Evolutionary conservation across 2,888 invertebrate species (phyloP), one percentile per base, ranked within the genome.

Genomic region (Drosophila histrio): DNA sequence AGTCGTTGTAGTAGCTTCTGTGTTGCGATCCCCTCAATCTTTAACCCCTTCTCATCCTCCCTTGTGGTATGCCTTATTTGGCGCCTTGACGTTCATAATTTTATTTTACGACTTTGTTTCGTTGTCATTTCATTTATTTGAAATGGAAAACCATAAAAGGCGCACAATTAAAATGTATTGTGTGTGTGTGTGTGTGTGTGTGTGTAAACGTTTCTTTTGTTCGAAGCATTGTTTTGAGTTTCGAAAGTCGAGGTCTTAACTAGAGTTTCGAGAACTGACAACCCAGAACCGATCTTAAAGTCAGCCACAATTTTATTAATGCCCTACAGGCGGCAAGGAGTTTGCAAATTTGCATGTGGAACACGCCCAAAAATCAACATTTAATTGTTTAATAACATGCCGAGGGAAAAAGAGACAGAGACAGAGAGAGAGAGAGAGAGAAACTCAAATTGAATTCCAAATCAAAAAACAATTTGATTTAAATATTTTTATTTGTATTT

Each of bases 21-120:
- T 76, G 50, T 28, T 28, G 26, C 34, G 19, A 8, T 19, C 8
- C n/a, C 38, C 50, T n/a, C 34, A 49, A 19, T 15, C 28, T 8
- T 4, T 2, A 6, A 13, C 6, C 17, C 26, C 13, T 30, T 1
- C 38, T 4, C 15, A 9, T 15, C 34, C 36, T 54, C 65, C 58
- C 61, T 59, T 47, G 24, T 28, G 44, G 53, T 6, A 50, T 50
- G 78, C 87, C 82, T 65, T 87, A 84, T 82, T 87, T 84, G 82
- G 82, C 58, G 78, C 81, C 68, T 87, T 82, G 85, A 87, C 88
- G 84, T 84, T 86, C 72, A 88, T 86, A 81, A 82, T 87, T 87
- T 86, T 78, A 78, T 79, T 87, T 83, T 80, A 82, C 81, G 81
- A 82, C 84, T 84, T 60, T 75, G 79, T 80, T 80, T 77, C 70